Evolutionary conservation across 1,140 invertebrate species (phyloP).

Genomic region (Brachystomella parvula): DNA sequence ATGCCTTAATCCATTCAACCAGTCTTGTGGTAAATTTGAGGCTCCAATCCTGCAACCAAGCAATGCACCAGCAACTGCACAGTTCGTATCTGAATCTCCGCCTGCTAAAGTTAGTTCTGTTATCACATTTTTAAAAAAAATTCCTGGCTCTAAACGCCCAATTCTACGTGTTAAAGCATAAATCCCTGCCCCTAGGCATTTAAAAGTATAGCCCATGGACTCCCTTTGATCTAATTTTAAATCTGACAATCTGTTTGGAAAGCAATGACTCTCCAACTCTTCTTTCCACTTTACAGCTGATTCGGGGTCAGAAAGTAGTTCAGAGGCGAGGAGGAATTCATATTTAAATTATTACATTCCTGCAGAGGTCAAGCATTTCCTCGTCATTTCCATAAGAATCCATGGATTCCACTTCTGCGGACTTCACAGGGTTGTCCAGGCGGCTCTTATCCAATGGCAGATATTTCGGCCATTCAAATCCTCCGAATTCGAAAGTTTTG

Average conservation of each 20-base stretch:
- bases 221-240: constrained; percentile 15
- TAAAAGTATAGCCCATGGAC: constrained; percentile 26
- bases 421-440: background rate
- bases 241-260: constrained; percentile 1
- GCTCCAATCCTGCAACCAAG: constrained; percentile 23
- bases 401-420: background rate
- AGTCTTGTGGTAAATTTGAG: constrained; percentile 17
- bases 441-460: background rate
- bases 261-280: constrained; percentile 12
- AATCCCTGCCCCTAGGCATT: constrained; percentile 25
- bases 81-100: constrained; percentile 31
- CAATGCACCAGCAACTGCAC: constrained; percentile 27
- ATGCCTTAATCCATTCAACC: constrained; percentile 20
- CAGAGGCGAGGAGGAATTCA: constrained; percentile 8
- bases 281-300: constrained; percentile 2
- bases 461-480: background rate
- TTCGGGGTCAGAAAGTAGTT: constrained; percentile 10
- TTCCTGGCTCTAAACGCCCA: background rate
- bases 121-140: constrained; percentile 25
- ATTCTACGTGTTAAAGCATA: constrained; percentile 12
- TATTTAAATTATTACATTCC: constrained; percentile 15
- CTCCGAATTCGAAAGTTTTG: background rate
- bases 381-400: constrained; percentile 16
- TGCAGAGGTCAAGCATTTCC: constrained; percentile 8
- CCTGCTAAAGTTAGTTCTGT: constrained; percentile 25